Percentiles rank a stretch among this genome's conserved stretches.
These are phyloP conservation scores for Furcifer pardalis DNA, from an alignment of 2,797 vertebrate species.

Conservation along the genomic window DNA sequence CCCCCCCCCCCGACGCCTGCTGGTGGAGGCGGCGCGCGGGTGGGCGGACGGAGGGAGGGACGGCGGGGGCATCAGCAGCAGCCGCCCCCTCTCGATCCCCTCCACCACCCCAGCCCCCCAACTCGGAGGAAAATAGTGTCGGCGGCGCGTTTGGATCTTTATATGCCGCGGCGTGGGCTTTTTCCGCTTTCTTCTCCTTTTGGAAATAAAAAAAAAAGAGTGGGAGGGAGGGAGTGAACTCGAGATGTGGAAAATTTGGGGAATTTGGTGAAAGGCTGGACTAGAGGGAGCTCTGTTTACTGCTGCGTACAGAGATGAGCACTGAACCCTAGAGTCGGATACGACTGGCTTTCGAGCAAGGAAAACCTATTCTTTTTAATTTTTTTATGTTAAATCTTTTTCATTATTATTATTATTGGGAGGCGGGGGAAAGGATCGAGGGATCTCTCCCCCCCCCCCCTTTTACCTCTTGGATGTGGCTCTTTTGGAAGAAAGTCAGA, in stretches of 20 bases:
- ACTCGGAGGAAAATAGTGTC: background rate
- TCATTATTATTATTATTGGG: accelerated
- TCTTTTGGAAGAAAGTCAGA: conserved; percentile 1
- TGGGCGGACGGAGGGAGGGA: too few relatives aligned
- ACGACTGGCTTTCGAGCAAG: too few relatives aligned
- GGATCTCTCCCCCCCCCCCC: too few relatives aligned
- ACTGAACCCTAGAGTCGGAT: too few relatives aligned
- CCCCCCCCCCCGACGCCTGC: too few relatives aligned
- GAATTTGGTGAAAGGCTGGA: conserved; percentile 22
- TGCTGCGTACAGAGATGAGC: too few relatives aligned
- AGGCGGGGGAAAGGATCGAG: background rate
- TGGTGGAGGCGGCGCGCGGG: too few relatives aligned
- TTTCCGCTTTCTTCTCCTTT: background rate
- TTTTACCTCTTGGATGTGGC: conserved; percentile 30
- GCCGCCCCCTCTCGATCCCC: too few relatives aligned
- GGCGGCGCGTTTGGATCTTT: background rate
- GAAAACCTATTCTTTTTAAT: too few relatives aligned
- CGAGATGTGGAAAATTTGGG: conserved; percentile 34
- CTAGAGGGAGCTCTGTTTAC: background rate
- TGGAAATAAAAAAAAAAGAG: too few relatives aligned
- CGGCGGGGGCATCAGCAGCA: too few relatives aligned
- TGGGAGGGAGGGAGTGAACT: background rate
- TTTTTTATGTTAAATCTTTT: too few relatives aligned
- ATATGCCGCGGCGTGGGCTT: background rate
- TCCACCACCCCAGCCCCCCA: background rate